A percentile compares a stretch with the other conserved stretches of the same genome.
Evolutionary conservation across 2,888 invertebrate species (phyloP).

Genomic region (Pheosia gnoma): DNA sequence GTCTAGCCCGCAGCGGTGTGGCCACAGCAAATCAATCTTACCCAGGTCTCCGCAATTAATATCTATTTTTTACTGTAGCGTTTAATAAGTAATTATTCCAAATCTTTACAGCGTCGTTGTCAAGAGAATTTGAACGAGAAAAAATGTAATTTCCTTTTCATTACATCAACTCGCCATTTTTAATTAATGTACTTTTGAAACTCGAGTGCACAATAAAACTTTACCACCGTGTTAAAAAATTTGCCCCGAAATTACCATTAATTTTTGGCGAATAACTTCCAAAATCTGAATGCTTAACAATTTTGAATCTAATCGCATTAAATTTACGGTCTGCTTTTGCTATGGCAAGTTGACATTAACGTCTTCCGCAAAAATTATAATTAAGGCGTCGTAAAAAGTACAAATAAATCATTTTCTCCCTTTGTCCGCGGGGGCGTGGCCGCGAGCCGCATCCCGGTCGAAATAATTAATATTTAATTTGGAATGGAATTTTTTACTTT

Average conservation of each 20-base stretch:
- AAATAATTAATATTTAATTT: constrained; percentile 53
- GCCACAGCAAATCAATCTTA: too few species aligned
- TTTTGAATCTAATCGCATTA: constrained; percentile 13
- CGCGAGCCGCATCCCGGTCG: constrained; percentile 37
- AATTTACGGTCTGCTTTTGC: constrained; percentile 19
- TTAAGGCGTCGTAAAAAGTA: constrained; percentile 45
- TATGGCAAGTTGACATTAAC: constrained; percentile 22
- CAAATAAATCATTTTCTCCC: constrained; percentile 48
- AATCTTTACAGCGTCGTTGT: constrained; percentile 4
- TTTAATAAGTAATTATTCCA: constrained; percentile 6
- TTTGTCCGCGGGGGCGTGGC: constrained; percentile 40
- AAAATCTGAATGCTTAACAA: constrained; percentile 8
- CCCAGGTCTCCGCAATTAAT: too few species aligned
- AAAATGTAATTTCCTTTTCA: constrained; percentile 37
- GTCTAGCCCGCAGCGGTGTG: too few species aligned
- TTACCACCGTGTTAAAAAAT: constrained; percentile 43
- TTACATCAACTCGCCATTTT: constrained; percentile 34
- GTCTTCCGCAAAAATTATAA: constrained; percentile 45
- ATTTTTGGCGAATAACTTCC: constrained; percentile 21
- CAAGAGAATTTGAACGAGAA: constrained; percentile 34
- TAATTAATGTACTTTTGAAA: constrained; percentile 46
- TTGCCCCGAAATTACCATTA: constrained; percentile 41
- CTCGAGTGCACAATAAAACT: constrained; percentile 45
- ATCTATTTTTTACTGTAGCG: neutral
- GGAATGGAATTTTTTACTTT: constrained; percentile 47